Conservation (phyloP, 1,140 invertebrate species). For the Eriosoma lanigerum region DNA sequence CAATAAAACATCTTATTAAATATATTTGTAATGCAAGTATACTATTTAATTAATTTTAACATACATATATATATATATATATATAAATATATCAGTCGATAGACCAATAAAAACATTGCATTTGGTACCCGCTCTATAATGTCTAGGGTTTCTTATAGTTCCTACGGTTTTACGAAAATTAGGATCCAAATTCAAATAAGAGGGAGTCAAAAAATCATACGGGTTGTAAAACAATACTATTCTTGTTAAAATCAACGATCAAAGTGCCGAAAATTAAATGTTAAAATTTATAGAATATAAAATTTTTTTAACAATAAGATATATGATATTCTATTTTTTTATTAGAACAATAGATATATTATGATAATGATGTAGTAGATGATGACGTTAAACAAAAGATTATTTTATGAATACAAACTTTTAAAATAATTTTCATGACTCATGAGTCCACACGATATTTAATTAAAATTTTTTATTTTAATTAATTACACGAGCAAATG, state of each 20-base stretch:
- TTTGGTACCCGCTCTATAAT: too few relatives aligned
- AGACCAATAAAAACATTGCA: too few relatives aligned
- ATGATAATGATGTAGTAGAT: not conserved
- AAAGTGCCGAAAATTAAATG: not conserved
- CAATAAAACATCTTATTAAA: too few relatives aligned
- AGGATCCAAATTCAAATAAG: not conserved
- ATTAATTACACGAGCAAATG: too few relatives aligned
- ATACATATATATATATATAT: too few relatives aligned
- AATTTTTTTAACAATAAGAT: not conserved
- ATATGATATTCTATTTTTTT: constrained; percentile 15
- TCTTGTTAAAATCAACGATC: not conserved
- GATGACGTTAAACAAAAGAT: constrained; percentile 25
- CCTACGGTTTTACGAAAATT: not conserved
- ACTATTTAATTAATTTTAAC: too few relatives aligned
- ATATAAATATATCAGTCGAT: too few relatives aligned
- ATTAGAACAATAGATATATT: not conserved
- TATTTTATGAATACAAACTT: not conserved
- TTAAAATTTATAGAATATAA: not conserved
- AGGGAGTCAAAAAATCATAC: constrained; percentile 27
- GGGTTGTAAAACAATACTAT: not conserved
- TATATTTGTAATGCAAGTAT: too few relatives aligned
- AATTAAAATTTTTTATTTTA: too few relatives aligned
- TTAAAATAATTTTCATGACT: too few relatives aligned
- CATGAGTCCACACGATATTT: too few relatives aligned
- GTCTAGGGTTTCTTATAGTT: too few relatives aligned